Evolutionary conservation across 2,113 vertebrate genomes (phyloP), one percentile per base, ranked within the genome.

Genomic region (Lonchura striata): DNA sequence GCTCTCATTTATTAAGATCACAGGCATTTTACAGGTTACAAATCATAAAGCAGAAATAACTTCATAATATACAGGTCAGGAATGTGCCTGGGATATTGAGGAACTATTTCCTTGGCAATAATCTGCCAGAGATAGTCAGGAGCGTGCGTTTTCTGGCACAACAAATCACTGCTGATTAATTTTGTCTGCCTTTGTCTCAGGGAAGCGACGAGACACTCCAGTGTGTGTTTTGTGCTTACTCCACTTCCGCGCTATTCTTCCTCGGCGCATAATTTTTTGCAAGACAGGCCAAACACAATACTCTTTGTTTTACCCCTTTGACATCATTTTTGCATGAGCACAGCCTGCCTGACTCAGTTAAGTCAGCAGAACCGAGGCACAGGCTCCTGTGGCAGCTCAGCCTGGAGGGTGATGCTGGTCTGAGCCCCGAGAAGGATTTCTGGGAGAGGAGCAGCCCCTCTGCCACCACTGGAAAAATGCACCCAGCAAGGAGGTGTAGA

Each of bases 11-110:
- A 95, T 96, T 96, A 97, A 96, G 93, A 97, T 97, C 93, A 95
- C 82, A 88, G 92, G 93, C 94, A 68, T 97, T 96, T 96, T 97
- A 49, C 93, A 93, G 95, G 92, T 97, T 96, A 96, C 92, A 96
- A 96, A 96, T 97, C 96, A 96, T 90, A 90, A 78, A 88, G 90
- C 93, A 96, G 95, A 96, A 97, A 97, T 94, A 96, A 96, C 93
- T 97, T 96, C 86, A 92, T 94, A 96, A 95, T 97, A 95, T 96
- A 96, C 93, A 97, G 96, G 93, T 97, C 95, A 97, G 95, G 94
- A 97, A 96, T 96, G 94, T 97, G 96, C 85, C 90, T 92, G 90
- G 94, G 93, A 97, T 96, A 92, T 92, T 92, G 95, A 97, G 95
- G 94, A 92, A 96, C 95, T 95, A 96, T 96, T 96, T 96, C 93